phyloP scores from a whole-genome alignment of 2,113 vertebrate genomes.

The Tretioscincus oriximinensis region DNA sequence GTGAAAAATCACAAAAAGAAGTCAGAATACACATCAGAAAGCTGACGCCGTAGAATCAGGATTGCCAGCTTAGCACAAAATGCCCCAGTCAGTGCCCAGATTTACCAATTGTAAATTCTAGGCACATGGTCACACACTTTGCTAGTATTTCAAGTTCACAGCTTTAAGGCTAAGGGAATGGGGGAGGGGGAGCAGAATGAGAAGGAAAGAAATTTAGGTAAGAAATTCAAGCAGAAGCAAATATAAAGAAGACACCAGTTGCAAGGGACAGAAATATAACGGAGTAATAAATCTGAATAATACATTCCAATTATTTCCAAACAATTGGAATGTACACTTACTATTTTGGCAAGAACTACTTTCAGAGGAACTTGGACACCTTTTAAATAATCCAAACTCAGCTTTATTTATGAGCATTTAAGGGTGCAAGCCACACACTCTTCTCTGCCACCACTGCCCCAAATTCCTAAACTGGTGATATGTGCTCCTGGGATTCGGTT shows the following conservation, averaged over 20 bases:
- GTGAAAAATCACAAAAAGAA: neutral
- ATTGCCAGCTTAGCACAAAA: neutral
- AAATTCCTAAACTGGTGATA: no score
- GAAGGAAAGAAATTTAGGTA: neutral
- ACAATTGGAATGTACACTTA: no score
- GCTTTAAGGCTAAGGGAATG: neutral
- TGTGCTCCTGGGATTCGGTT: no score
- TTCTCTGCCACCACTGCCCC: no score
- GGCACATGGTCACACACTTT: conserved; percentile 46
- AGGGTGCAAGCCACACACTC: no score
- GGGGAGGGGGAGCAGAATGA: neutral
- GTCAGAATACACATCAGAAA: neutral
- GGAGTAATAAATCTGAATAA: neutral
- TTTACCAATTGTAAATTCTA: neutral
- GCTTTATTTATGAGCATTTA: no score
- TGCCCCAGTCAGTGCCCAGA: neutral
- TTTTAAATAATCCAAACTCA: no score
- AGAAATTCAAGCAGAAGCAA: neutral
- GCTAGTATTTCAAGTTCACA: conserved; percentile 66
- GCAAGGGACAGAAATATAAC: neutral
- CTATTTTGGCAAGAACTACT: no score
- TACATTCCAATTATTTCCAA: neutral
- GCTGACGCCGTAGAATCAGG: neutral
- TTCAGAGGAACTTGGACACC: no score
- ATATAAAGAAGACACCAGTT: neutral